These are phyloP conservation scores for Lycocerus yunnanus DNA, from an alignment of 2,888 invertebrate genomes.

Conservation along the genomic window DNA sequence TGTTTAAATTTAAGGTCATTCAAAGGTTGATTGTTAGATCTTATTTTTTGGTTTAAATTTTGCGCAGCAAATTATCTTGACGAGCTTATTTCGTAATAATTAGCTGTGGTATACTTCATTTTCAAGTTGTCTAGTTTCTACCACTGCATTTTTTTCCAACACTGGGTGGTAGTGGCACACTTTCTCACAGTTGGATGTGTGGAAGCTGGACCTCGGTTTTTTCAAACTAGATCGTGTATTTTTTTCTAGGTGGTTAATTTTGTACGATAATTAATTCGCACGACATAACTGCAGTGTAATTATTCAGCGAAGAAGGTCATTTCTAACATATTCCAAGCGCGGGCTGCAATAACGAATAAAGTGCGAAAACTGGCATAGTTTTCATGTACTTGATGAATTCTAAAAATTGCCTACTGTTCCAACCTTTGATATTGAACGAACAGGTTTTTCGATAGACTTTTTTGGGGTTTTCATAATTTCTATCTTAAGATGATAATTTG, in stretches of 20 bases:
- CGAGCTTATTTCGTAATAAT: neutral
- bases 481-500: too few relatives aligned
- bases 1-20: conserved; percentile 11
- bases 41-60: conserved; percentile 2
- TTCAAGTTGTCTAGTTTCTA: neutral
- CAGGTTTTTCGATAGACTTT: neutral
- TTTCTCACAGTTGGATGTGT: neutral
- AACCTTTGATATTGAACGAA: neutral
- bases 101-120: neutral
- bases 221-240: neutral
- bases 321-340: neutral
- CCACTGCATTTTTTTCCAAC: neutral
- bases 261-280: neutral
- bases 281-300: neutral
- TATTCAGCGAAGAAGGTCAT: neutral
- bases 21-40: conserved; percentile 6
- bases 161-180: neutral
- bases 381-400: neutral
- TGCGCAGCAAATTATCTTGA: neutral
- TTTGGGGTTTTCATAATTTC: too few relatives aligned
- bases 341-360: neutral
- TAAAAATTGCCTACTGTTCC: neutral
- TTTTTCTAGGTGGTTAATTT: neutral
- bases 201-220: neutral
- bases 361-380: neutral